These are phyloP conservation scores for Ptilorrhoa leucosticta DNA, from an alignment of 2,113 vertebrate genomes.

Conservation along the genomic window DNA sequence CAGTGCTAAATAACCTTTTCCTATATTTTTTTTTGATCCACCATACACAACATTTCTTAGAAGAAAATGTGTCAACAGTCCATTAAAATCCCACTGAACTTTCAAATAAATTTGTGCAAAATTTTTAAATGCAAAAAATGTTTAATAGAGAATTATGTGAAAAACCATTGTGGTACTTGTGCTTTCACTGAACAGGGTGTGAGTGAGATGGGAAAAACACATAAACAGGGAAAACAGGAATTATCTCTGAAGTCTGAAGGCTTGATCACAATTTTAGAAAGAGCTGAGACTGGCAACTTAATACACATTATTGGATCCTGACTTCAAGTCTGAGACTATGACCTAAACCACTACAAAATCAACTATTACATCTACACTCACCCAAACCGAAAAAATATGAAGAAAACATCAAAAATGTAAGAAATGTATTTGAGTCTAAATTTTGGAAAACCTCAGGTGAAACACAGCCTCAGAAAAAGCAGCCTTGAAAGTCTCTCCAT, in stretches of 20 bases:
- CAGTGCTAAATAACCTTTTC: not conserved
- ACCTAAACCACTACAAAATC: not conserved
- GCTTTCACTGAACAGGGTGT: not conserved
- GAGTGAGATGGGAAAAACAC: not conserved
- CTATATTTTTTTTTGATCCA: not conserved
- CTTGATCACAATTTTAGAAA: not conserved
- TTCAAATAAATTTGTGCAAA: not conserved
- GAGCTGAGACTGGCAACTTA: not conserved
- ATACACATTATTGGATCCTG: not conserved
- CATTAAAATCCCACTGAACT: not conserved
- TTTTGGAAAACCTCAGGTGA: not conserved
- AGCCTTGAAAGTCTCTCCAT: not conserved
- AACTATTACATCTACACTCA: fast-evolving
- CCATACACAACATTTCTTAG: not conserved
- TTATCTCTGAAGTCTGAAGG: not conserved
- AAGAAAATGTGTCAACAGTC: not conserved
- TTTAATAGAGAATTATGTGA: not conserved
- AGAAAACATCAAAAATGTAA: not conserved
- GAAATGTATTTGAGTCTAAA: not conserved
- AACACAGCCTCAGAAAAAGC: not conserved
- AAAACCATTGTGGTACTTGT: not conserved
- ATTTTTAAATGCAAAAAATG: not conserved
- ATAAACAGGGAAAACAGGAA: not conserved
- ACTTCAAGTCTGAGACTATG: not conserved
- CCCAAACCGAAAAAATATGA: not conserved